Evolutionary conservation across 2,113 vertebrate genomes (phyloP).

Genomic region (Apteryx owenii): DNA sequence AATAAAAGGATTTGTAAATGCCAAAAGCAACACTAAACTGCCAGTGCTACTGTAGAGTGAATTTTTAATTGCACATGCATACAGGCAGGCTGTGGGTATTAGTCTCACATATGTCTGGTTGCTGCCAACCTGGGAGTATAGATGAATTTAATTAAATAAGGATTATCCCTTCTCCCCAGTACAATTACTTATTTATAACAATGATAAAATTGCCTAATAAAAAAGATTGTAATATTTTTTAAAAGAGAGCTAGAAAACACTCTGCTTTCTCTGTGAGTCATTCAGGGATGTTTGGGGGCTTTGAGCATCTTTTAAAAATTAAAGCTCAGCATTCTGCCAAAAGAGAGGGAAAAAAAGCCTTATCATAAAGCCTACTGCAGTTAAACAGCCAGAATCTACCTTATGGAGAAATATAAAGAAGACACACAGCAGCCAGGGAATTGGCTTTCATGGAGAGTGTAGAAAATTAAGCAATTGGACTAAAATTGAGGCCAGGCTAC

Average conservation of each 20-base stretch:
- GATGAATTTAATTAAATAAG: slow-evolving; percentile 91
- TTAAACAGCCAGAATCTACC: slow-evolving; percentile 77
- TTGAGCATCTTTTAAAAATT: slow-evolving; percentile 78
- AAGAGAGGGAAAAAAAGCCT: slow-evolving; percentile 43
- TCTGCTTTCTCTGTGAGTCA: slow-evolving; percentile 70
- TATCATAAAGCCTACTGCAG: slow-evolving; percentile 75
- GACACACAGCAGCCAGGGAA: slow-evolving; percentile 71
- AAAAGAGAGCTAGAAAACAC: slow-evolving; percentile 75
- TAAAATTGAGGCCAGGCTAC: slow-evolving; percentile 65
- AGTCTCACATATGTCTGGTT: slow-evolving; percentile 88
- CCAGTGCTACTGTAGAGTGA: slow-evolving; percentile 86
- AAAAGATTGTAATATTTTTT: slow-evolving; percentile 79
- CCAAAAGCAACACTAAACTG: slow-evolving; percentile 90
- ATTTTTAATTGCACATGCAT: slow-evolving; percentile 89
- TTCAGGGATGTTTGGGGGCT: slow-evolving; percentile 70
- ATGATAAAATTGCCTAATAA: slow-evolving; percentile 87
- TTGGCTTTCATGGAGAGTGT: slow-evolving; percentile 56
- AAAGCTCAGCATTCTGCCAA: slow-evolving; percentile 76
- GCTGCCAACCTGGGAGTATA: slow-evolving; percentile 89
- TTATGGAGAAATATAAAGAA: slow-evolving; percentile 78
- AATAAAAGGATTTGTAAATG: slow-evolving; percentile 91
- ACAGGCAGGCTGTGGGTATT: slow-evolving; percentile 86
- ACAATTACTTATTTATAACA: slow-evolving; percentile 91
- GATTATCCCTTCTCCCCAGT: slow-evolving; percentile 88
- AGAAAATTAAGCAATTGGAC: slow-evolving; percentile 77